Base-by-base conservation (phyloP, 2,113 vertebrate genomes). In the Eira barbara region DNA sequence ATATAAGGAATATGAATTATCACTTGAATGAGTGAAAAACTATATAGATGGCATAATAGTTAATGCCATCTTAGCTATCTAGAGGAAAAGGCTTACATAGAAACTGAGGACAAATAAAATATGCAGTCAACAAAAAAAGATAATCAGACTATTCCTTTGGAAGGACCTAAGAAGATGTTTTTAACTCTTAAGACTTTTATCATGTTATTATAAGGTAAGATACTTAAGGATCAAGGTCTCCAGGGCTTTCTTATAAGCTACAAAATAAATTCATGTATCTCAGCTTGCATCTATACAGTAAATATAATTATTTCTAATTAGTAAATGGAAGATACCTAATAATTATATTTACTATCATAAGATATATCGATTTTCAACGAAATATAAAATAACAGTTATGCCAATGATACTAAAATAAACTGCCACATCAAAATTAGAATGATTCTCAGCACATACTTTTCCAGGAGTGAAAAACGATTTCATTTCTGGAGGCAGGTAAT, bases 401-500 rank as follows among this genome's bases (percentile, higher is more conserved):
- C 13, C n/a, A 95, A 57, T 69, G 78, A 89, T 21, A 96, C 15
- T 76, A 97, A 97, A 95, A 95, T 76, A 97, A 89, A 95, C n/a
- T 76, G 84, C 49, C 10, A 90, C 36, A 94, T 74, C 95, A 96
- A 81, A 93, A 94, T 61, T 67, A 88, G 91, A 97, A 73, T 23
- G 39, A 95, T 90, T 94, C 31, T 96, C 52, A 94, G 97, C 92
- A 98, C 98, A 0, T 98, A 99, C 99, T 99, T 99, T 99, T 98
- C 99, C 99, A 94, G 99, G 99, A 89, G 99, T 99, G 96, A 99
- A 99, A 98, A 99, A 99, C 0, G 99, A 98, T 98, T 99, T 99
- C 99, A 99, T 99, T 99, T 99, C 99, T 57, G 99, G 99, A 97
- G 99, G 99, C 97, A 99, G 99, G 73, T 99, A 99, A 98, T 99